phyloP scores from a whole-genome alignment of 2,113 vertebrate genomes.

The Calyptommatus sinebrachiatus region DNA sequence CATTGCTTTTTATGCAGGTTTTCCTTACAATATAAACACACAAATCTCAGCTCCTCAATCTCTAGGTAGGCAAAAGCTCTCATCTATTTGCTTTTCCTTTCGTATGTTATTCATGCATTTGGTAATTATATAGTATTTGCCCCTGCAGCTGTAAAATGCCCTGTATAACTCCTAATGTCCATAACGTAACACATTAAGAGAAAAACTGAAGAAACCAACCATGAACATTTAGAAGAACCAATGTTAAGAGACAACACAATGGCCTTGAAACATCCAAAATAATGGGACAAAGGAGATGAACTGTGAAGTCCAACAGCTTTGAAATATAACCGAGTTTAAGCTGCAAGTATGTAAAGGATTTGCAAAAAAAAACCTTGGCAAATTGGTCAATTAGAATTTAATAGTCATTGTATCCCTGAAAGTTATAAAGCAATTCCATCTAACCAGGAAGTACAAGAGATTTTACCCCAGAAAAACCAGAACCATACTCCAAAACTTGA shows the following conservation, averaged over 20 bases:
- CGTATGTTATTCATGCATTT: background rate
- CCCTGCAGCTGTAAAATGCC: background rate
- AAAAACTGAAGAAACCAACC: background rate
- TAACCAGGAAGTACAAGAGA: background rate
- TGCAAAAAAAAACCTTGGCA: background rate
- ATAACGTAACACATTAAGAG: background rate
- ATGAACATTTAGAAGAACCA: background rate
- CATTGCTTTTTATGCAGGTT: background rate
- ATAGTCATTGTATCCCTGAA: background rate
- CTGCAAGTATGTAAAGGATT: background rate
- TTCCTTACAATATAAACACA: background rate
- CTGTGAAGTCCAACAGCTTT: background rate
- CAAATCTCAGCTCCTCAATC: background rate
- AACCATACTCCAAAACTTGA: background rate
- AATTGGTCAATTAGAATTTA: background rate
- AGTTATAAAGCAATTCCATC: background rate
- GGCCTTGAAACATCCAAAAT: constrained; percentile 1
- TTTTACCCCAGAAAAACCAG: no score
- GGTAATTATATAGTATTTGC: background rate
- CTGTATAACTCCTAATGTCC: background rate
- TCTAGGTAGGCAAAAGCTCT: background rate
- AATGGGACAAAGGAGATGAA: background rate
- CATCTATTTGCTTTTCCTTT: background rate
- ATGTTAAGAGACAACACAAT: background rate
- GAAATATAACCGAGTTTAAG: background rate